Conservation (phyloP, 2,888 invertebrate species). For the Drosophila anomelani region DNA sequence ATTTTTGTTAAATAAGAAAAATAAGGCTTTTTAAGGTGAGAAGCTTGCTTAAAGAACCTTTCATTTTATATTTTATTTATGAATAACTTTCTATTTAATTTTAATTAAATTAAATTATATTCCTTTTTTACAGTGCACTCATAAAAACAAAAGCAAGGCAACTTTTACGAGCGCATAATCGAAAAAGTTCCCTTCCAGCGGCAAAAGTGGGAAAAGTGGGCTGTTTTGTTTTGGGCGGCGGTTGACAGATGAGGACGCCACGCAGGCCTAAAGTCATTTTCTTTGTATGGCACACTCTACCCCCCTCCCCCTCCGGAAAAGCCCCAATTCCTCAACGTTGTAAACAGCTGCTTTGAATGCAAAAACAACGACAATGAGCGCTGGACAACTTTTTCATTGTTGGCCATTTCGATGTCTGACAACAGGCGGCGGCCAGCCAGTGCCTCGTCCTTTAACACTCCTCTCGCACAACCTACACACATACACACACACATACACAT, state of each 20-base stretch:
- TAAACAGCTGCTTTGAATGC: slow-evolving; percentile 52
- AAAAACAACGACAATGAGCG: slow-evolving; percentile 42
- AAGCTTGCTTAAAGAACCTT: background rate
- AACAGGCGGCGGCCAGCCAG: slow-evolving; percentile 44
- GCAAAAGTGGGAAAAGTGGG: slow-evolving; percentile 6
- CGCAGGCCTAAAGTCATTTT: slow-evolving; percentile 57
- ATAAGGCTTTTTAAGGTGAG: too few species aligned
- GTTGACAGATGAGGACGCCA: slow-evolving; percentile 25
- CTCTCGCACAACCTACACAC: background rate
- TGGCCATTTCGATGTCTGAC: slow-evolving; percentile 57
- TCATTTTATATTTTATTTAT: too few species aligned
- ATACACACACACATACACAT: background rate
- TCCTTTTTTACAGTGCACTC: background rate
- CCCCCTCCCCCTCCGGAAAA: background rate
- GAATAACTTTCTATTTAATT: background rate
- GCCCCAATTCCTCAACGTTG: slow-evolving; percentile 10
- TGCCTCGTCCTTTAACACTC: background rate
- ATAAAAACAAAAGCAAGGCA: slow-evolving; percentile 62
- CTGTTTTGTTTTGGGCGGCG: slow-evolving; percentile 1
- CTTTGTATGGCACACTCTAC: slow-evolving; percentile 2
- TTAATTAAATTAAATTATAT: background rate
- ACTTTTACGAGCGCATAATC: slow-evolving; percentile 78
- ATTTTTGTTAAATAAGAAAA: background rate
- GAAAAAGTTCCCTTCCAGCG: slow-evolving; percentile 64
- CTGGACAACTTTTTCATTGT: slow-evolving; percentile 50